phyloP scores from a whole-genome alignment of 2,797 vertebrate species.

The Phaenicophaeus curvirostris region DNA sequence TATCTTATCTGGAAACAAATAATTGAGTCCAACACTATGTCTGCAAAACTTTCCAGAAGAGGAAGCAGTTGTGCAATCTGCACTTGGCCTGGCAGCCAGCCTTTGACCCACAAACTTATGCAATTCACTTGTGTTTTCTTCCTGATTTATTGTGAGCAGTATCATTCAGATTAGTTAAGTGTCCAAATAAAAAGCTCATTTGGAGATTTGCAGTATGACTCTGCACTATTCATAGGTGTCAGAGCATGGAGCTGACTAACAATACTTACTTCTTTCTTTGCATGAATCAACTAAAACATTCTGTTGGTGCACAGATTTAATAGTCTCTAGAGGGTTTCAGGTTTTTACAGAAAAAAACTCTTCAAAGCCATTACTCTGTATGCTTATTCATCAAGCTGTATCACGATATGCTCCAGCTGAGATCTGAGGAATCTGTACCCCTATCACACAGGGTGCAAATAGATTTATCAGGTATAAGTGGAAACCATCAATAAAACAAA shows the following conservation, averaged over 20 bases:
- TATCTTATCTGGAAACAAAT: neutral
- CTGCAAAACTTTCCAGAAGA: neutral
- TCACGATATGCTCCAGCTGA: neutral
- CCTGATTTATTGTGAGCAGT: neutral
- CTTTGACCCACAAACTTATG: neutral
- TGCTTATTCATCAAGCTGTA: neutral
- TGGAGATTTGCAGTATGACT: neutral
- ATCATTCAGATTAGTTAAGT: neutral
- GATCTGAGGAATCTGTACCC: neutral
- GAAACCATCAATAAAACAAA: neutral
- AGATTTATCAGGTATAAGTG: neutral
- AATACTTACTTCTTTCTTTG: neutral
- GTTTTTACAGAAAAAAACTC: neutral
- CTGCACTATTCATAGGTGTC: neutral
- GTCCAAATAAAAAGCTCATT: neutral
- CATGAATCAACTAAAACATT: neutral
- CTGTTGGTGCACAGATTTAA: neutral
- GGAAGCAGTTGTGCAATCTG: constrained; percentile 18
- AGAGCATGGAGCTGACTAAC: neutral
- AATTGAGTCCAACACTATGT: neutral
- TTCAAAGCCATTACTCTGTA: neutral
- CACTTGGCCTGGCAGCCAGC: neutral
- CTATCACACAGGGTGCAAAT: neutral
- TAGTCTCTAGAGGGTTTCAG: neutral
- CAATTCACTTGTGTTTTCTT: neutral